phyloP scores from a whole-genome alignment of 2,888 invertebrate species.

The Eristalis intricaria region DNA sequence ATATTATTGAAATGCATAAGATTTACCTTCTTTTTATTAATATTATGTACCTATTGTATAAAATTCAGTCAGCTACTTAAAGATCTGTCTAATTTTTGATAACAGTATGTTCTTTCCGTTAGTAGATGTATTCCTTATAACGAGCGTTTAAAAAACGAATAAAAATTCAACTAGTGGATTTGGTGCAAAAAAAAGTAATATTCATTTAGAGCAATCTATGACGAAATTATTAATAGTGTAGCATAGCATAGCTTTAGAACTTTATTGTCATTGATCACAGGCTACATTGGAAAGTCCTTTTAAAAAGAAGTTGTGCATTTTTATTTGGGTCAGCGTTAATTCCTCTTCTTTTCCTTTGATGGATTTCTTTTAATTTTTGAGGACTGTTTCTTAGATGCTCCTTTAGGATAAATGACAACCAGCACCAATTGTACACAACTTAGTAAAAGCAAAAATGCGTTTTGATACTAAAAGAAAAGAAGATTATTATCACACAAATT shows the following conservation, averaged over 20 bases:
- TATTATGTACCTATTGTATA: too few relatives aligned
- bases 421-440: slow-evolving; percentile 85
- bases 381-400: slow-evolving; percentile 76
- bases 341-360: background rate
- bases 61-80: too few relatives aligned
- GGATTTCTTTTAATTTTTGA: background rate
- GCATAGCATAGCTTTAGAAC: too few relatives aligned
- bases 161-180: too few relatives aligned
- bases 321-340: background rate
- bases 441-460: slow-evolving; percentile 85
- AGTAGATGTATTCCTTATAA: too few relatives aligned
- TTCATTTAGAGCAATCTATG: too few relatives aligned
- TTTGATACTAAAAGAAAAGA: slow-evolving; percentile 85
- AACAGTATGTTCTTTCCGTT: too few relatives aligned
- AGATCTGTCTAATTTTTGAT: too few relatives aligned
- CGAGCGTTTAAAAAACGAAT: too few relatives aligned
- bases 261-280: background rate
- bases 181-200: too few relatives aligned
- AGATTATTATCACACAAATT: background rate
- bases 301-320: background rate
- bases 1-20: too few relatives aligned
- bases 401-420: slow-evolving; percentile 87
- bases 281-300: background rate
- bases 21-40: too few relatives aligned
- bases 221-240: background rate